These are phyloP conservation scores for Ligdia adustata DNA, from an alignment of 2,888 invertebrate genomes.

Conservation along the genomic window DNA sequence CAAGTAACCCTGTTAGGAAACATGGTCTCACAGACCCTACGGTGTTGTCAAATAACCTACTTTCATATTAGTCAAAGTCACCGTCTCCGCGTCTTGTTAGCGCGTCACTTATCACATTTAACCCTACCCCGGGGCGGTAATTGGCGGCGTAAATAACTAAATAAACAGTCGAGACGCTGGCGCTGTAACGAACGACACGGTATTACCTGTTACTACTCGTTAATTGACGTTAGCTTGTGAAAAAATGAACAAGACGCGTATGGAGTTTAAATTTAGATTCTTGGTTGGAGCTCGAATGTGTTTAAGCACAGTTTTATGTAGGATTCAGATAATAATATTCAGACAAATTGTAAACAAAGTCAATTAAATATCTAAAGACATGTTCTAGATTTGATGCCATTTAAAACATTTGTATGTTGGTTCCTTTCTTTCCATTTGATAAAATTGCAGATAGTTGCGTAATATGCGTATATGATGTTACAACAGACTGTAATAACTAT, in stretches of 20 bases:
- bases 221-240: slow-evolving; percentile 31
- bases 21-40: background rate
- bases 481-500: too few species aligned
- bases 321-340: too few species aligned
- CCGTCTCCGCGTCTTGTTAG: slow-evolving; percentile 51
- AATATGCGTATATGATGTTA: too few species aligned
- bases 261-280: slow-evolving; percentile 6
- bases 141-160: slow-evolving; percentile 60
- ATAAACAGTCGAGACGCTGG: slow-evolving; percentile 46
- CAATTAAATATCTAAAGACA: too few species aligned
- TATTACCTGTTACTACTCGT: slow-evolving; percentile 36
- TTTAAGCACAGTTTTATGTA: slow-evolving; percentile 1
- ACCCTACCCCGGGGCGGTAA: slow-evolving; percentile 56
- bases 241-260: slow-evolving; percentile 17
- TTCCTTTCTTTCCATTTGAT: too few species aligned
- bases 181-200: slow-evolving; percentile 38
- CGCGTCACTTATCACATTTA: slow-evolving; percentile 62
- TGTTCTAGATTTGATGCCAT: too few species aligned
- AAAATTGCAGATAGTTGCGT: too few species aligned
- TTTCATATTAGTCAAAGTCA: slow-evolving; percentile 24
- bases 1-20: too few species aligned
- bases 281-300: background rate
- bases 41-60: slow-evolving; percentile 21
- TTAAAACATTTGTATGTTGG: too few species aligned
- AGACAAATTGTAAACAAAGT: too few species aligned